Base-by-base conservation (phyloP, 2,113 vertebrate species). In the Procavia capensis region DNA sequence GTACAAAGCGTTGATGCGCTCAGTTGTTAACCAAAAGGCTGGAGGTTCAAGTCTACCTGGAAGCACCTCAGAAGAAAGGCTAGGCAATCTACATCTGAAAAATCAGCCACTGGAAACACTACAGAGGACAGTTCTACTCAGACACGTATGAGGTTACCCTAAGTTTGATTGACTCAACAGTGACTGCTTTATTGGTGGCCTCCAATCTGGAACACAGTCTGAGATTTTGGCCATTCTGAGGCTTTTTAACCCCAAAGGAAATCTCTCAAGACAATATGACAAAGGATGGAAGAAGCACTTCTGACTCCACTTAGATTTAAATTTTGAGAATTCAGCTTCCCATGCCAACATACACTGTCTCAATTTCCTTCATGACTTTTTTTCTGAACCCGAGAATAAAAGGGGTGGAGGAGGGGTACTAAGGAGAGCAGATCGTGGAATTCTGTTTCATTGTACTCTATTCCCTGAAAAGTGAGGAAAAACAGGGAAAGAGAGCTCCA, bases 221-320 rank as follows among this genome's bases (percentile, higher is more conserved):
- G 41, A 92, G 16, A 17, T 79, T 92, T 79, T 68, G 74, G 82
- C 72, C 13, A 90, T 80, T 74, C 63, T 89, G 41, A 59, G 64
- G n/a, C 64, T 92, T 50, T 92, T 96, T 85, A 85, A 39, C 31
- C 59, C 36, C 41, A 90, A 94, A 84, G 9, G 24, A 80, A 93
- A 79, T 24, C 11, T 93, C 66, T 85, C 6, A 82, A 93, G 84
- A 88, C 41, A 83, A 79, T 85, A 93, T 63, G 54, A 66, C 10
- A 80, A 36, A 14, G 14, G 14, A 92, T 91, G 78, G 84, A 93
- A 61, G 19, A 70, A 93, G 0, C 17, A 74, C 9, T 25, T 91
- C 45, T 96, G 24, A 45, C 63, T 34, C 70, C 50, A 47, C 76
- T 94, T 87, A 80, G 63, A 75, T 88, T 47, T 85, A 39, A 41